phyloP scores from a whole-genome alignment of 2,113 vertebrate genomes.

The Brachypodius melanocephalos region DNA sequence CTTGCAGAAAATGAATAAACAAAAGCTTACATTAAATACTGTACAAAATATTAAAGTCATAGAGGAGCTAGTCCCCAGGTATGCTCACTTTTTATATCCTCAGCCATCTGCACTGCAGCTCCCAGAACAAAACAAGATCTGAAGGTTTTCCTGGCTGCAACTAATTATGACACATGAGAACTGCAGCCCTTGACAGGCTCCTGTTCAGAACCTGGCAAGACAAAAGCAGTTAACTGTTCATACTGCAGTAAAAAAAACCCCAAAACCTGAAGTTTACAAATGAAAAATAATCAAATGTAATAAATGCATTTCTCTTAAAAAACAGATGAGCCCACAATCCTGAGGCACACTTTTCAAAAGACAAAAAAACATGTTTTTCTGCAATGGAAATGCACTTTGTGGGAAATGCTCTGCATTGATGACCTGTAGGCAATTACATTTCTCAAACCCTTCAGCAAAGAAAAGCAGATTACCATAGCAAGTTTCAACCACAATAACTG shows the following conservation, averaged over 20 bases:
- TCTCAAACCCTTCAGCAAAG: background rate
- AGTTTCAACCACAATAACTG: background rate
- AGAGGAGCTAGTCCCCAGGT: background rate
- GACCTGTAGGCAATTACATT: background rate
- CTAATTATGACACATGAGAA: background rate
- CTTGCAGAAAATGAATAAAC: background rate
- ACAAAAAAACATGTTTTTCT: background rate
- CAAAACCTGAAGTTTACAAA: background rate
- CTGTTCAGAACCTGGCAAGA: background rate
- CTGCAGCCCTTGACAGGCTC: background rate
- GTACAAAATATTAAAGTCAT: background rate
- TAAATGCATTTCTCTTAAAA: background rate
- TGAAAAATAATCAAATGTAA: background rate
- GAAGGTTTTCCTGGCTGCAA: background rate
- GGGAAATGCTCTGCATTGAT: background rate
- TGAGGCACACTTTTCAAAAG: background rate
- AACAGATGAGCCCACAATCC: background rate
- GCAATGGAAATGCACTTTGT: background rate
- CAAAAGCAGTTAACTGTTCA: background rate
- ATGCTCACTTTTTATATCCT: background rate
- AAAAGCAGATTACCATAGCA: background rate
- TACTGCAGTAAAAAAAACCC: background rate
- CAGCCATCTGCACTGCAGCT: background rate
- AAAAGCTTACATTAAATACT: constrained; percentile 19
- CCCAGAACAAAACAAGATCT: background rate